Percentiles rank a stretch among this genome's conserved stretches.
These are phyloP conservation scores for Heteractis magnifica DNA, from an alignment of 92 coral and sea anemone species.

Conservation along the genomic window DNA sequence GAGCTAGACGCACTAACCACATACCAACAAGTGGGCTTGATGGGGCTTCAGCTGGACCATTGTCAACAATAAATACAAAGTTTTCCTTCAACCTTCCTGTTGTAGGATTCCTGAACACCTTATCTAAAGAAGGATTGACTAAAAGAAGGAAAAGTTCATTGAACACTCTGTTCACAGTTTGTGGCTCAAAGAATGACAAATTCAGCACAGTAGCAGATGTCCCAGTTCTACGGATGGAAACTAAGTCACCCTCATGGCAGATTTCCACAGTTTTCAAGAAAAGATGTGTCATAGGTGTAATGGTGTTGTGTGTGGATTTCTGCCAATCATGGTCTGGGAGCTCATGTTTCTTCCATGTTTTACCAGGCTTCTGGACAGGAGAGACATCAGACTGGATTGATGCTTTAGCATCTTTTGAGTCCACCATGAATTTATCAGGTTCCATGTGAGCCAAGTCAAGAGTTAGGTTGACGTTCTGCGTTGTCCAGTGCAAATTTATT, in stretches of 20 bases:
- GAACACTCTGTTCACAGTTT: slow-evolving; percentile 46
- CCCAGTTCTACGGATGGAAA: slow-evolving; percentile 48
- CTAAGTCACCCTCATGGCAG: slow-evolving; percentile 13
- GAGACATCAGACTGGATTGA: slow-evolving; percentile 56
- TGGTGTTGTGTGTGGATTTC: slow-evolving; percentile 44
- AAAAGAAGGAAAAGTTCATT: slow-evolving; percentile 33
- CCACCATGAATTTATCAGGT: slow-evolving; percentile 46
- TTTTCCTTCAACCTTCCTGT: slow-evolving; percentile 38
- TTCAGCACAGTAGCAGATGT: slow-evolving; percentile 53
- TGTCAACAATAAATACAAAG: slow-evolving; percentile 43
- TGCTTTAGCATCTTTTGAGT: slow-evolving; percentile 77
- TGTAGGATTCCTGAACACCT: slow-evolving; percentile 24
- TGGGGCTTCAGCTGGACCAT: slow-evolving; percentile 52
- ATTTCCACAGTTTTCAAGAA: slow-evolving; percentile 41
- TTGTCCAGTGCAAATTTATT: slow-evolving; percentile 60
- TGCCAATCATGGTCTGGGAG: slow-evolving; percentile 15
- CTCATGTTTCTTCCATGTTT: slow-evolving; percentile 22
- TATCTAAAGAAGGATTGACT: slow-evolving; percentile 28
- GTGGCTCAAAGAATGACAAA: slow-evolving; percentile 48
- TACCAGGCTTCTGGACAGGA: slow-evolving; percentile 58
- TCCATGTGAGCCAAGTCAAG: slow-evolving; percentile 21
- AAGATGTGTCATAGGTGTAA: slow-evolving; percentile 71
- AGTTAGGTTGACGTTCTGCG: slow-evolving; percentile 64
- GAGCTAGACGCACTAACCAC: slow-evolving; percentile 50
- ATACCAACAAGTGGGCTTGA: slow-evolving; percentile 41